Base-by-base conservation (phyloP, 2,888 invertebrate genomes). In the Oligia strigilis region DNA sequence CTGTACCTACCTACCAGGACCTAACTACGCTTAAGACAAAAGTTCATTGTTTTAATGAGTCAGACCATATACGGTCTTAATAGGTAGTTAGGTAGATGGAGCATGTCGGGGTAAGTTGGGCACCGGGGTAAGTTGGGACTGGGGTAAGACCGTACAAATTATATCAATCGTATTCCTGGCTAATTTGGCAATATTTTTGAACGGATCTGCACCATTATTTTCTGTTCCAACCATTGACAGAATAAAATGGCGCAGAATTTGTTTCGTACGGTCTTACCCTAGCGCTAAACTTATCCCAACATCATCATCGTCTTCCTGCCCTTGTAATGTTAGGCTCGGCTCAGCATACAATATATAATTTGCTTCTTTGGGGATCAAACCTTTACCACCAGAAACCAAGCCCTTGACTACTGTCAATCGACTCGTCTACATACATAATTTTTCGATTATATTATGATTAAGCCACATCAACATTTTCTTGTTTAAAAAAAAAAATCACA, bases 371-470 rank as follows among this genome's bases (percentile, higher is more conserved):
- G 0, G 19, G 19, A 67, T 49, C 40, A 29, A 72, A 58, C 14
- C 40, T 49, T 49, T 40, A 17, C 5, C 46, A 13, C 19, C 58
- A 23, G 55, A 64, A 58, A 49, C 17, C 55, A 65, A 23, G 55
- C 13, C 29, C 9, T 79, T 23, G n/a, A 23, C 8, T 23, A 13
- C 8, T 6, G 23, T 4, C 2, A 36, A 78, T 70, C 0, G 1
- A 64, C 1, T 46, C 11, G 29, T 65, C 2, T 43, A 66, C 29
- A 17, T 72, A n/a, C 9, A 29, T 49, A 14, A 9, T 55, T 29
- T 40, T 58, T 64, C 4, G 46, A 75, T 40, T 64, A 55, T 13
- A 19, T 8, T 40, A 29, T 77, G 46, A 49, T 49, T 78, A 78
- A 72, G n/a, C 17, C n/a, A 40, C 40, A 19, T 14, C 11, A 69